A percentile compares a stretch with the other conserved stretches of the same genome.
These are phyloP conservation scores for Mesitornis unicolor DNA, from an alignment of 2,113 vertebrate genomes.

Conservation along the genomic window DNA sequence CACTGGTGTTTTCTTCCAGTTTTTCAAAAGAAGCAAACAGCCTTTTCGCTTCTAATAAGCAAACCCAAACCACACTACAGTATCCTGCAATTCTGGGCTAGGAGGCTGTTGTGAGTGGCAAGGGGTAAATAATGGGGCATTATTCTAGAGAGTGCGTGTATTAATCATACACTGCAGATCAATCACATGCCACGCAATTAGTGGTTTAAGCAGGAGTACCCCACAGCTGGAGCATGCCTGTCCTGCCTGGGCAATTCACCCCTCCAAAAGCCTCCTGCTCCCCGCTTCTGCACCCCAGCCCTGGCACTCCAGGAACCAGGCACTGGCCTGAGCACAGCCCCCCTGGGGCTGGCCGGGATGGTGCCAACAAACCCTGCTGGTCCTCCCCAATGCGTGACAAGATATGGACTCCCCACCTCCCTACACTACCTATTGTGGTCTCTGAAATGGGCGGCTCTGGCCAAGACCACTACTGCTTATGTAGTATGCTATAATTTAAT, in stretches of 20 bases:
- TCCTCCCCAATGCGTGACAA: accelerated
- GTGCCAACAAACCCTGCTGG: not conserved
- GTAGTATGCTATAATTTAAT: not conserved
- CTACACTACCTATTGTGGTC: accelerated
- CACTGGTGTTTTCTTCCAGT: not conserved
- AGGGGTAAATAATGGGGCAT: not conserved
- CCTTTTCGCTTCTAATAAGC: not conserved
- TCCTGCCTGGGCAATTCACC: not conserved
- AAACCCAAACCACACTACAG: not conserved
- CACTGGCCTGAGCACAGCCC: accelerated
- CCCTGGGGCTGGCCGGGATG: accelerated
- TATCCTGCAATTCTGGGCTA: not conserved
- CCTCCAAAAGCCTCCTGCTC: not conserved
- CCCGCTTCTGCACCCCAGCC: accelerated
- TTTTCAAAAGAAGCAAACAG: not conserved
- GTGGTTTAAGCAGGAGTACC: not conserved
- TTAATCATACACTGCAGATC: not conserved
- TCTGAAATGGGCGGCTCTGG: not conserved
- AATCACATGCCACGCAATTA: not conserved
- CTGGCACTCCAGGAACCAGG: not conserved
- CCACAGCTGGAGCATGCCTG: not conserved
- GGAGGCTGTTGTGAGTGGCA: not conserved
- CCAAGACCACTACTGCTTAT: not conserved
- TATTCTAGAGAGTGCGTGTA: not conserved
- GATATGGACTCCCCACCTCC: not conserved